These are phyloP conservation scores for Oxyura jamaicensis DNA, from an alignment of 2,113 vertebrate genomes.

Conservation along the genomic window DNA sequence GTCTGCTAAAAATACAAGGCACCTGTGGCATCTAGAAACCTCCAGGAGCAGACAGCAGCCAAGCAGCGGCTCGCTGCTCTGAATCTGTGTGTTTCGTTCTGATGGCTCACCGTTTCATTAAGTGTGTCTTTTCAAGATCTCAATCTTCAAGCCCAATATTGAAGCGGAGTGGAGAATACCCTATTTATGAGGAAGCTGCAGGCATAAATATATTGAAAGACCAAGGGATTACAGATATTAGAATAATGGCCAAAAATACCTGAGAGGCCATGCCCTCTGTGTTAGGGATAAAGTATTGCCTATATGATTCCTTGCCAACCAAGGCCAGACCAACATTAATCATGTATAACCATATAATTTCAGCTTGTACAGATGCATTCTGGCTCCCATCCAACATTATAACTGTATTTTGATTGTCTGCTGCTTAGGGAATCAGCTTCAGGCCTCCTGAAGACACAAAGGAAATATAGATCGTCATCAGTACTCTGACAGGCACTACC, in stretches of 20 bases:
- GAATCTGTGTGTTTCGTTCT: background rate
- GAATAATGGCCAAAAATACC: background rate
- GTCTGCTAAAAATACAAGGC: background rate
- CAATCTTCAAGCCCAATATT: background rate
- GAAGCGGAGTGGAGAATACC: background rate
- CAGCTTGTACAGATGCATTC: background rate
- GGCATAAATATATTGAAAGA: background rate
- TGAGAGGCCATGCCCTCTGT: background rate
- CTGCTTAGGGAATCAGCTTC: background rate
- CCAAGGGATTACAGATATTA: background rate
- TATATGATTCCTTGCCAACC: background rate
- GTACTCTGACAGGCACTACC: background rate
- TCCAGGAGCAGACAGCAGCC: background rate
- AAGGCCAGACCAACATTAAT: background rate
- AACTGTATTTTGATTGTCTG: background rate
- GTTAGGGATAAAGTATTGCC: background rate
- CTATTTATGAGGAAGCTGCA: background rate
- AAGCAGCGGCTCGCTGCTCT: background rate
- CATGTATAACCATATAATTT: background rate
- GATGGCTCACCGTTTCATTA: background rate
- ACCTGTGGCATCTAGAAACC: background rate
- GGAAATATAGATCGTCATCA: accelerated
- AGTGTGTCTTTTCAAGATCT: background rate
- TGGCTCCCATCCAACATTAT: background rate
- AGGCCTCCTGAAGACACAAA: background rate